These are phyloP conservation scores for Carduelis carduelis DNA, from an alignment of 2,797 vertebrate species.

Conservation along the genomic window DNA sequence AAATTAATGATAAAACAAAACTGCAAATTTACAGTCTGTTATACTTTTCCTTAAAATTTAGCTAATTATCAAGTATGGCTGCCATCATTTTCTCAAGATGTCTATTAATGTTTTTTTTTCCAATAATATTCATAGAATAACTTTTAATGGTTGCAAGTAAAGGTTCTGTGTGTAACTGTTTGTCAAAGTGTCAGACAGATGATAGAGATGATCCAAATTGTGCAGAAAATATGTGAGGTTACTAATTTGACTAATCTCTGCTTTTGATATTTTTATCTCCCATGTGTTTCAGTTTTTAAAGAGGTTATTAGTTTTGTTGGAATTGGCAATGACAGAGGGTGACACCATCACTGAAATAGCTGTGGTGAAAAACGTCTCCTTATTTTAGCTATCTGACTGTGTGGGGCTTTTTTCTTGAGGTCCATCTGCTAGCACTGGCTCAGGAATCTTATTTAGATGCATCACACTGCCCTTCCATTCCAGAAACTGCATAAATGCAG, in stretches of 20 bases:
- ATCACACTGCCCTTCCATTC: not conserved
- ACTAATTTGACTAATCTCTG: not conserved
- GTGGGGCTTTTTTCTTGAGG: not conserved
- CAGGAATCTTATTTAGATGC: conserved; percentile 38
- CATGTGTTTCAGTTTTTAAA: not conserved
- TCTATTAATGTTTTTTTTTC: not conserved
- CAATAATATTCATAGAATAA: not conserved
- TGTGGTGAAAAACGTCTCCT: not conserved
- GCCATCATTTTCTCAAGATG: not conserved
- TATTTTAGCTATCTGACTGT: conserved; percentile 42
- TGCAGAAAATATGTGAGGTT: not conserved
- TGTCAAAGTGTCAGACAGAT: not conserved
- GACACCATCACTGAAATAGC: not conserved
- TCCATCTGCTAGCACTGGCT: conserved; percentile 52
- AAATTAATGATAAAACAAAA: not conserved
- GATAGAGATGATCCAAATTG: not conserved
- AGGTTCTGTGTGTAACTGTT: not conserved
- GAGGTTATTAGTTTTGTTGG: not conserved
- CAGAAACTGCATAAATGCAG: conserved; percentile 33
- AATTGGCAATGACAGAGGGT: not conserved
- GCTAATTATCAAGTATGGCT: not conserved
- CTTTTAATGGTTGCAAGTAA: not conserved
- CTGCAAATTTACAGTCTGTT: not conserved
- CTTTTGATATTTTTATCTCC: conserved; percentile 31
- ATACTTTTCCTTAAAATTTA: not conserved